Evolutionary conservation across 2,888 invertebrate genomes (phyloP), one percentile per base, ranked within the genome.

Genomic region (Aproaerema taeniolella): DNA sequence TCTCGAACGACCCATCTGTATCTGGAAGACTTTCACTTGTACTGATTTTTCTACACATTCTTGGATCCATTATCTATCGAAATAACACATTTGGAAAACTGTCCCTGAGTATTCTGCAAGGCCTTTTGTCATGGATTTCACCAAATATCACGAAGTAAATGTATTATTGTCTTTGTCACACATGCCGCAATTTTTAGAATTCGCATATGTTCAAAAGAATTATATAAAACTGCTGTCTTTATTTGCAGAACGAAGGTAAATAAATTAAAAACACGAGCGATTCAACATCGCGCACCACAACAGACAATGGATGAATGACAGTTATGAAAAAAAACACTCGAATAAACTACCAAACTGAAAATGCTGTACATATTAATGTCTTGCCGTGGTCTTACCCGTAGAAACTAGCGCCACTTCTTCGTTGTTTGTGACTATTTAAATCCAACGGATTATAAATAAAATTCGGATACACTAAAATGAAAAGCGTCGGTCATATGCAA

Each of bases 21-120:
- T 83, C 82, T 72, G 80, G 79, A 77, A 83, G 76, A 82, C 85
- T 83, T 73, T 85, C 85, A 76, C 81, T 81, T 73, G 81, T 85
- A 64, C 86, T 86, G 69, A 81, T 78, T 80, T 85, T 82, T 57
- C 85, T 85, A 61, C 87, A 87, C 87, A 87, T 87, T 82, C 87
- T 86, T 70, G 87, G 86, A 86, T 87, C 87, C 87, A 87, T 87
- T 81, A 86, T 86, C 82, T 83, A 71, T 69, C 71, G 68, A 77
- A 74, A 77, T 75, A 76, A 79, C 68, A 77, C 83, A 85, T 85
- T 83, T 79, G 83, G 76, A 79, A 76, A 70, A 68, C 55, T 68
- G 62, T 76, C 60, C 58, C 62, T 66, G 58, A 68, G 72, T 73
- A 65, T 76, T 61, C 67, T 67, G 68, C 75, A 75, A 78, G 71